These are phyloP conservation scores for Murina feae DNA, from an alignment of 2,113 vertebrate species.

Conservation along the genomic window DNA sequence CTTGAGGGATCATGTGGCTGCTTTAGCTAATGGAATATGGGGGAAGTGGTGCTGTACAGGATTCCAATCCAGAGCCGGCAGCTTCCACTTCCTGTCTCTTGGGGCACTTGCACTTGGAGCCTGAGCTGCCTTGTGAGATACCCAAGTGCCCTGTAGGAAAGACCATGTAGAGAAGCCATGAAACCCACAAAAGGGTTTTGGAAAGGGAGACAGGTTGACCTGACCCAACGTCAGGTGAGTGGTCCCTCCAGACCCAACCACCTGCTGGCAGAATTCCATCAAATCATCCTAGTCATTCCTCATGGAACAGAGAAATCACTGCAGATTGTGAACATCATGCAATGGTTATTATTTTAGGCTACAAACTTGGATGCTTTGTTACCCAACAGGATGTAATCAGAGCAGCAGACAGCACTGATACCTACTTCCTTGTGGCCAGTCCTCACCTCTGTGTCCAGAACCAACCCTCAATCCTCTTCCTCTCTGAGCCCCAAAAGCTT, in stretches of 20 bases:
- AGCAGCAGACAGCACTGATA: fast-evolving
- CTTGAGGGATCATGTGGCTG: not conserved
- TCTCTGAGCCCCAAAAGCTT: not conserved
- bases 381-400: not conserved
- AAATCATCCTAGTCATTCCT: not conserved
- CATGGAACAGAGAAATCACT: not conserved
- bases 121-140: not conserved
- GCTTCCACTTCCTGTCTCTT: not conserved
- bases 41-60: not conserved
- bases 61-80: not conserved
- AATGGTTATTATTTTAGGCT: not conserved
- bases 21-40: not conserved
- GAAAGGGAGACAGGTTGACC: not conserved
- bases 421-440: not conserved
- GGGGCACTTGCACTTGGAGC: not conserved
- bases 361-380: not conserved
- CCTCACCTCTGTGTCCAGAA: not conserved
- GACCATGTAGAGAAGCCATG: not conserved
- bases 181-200: not conserved
- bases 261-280: no score
- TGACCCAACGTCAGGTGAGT: not conserved
- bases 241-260: not conserved
- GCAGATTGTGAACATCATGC: not conserved
- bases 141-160: not conserved
- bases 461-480: not conserved